Evolutionary conservation across 2,888 invertebrate species (phyloP), one percentile per base, ranked within the genome.

Genomic region (Linnaemya vulpina): DNA sequence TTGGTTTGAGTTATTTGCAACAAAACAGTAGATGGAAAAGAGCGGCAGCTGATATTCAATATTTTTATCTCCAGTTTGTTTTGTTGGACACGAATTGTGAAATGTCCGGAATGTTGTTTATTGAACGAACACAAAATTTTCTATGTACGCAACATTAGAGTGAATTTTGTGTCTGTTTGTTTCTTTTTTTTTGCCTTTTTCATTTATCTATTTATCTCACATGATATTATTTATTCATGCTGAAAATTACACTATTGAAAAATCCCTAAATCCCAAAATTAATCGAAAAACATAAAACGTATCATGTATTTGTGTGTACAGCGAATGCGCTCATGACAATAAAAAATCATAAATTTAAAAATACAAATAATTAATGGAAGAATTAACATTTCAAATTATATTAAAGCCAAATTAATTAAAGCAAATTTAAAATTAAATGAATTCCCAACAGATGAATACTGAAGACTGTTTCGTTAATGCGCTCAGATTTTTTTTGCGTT

Each of bases 221-320:
- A 71, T 71, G 40, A 51, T 79, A 63, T 74, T 84, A 78, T 85
- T 78, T 85, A 82, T 82, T 85, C 82, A 85, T 85, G 85, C 82
- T 71, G 82, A 85, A 82, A 82, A 85, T 82, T 82, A 79, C 78
- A 75, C 82, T 78, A 79, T 82, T 82, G 71, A 79, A 82, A 82
- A 85, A 85, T 82, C 85, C 82, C 85, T 75, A 85, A 85, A 82
- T 85, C 85, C 85, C 85, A 82, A 85, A 85, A 85, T 85, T 82
- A 85, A 85, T 85, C 82, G 71, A 82, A 67, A 82, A 71, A 79
- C 68, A 84, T 73, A 67, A 84, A 79, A 71, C 70, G 73, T 70
- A 63, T 62, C 43, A 13, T 20, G n/a, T 30, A 7, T 70, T 30
- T 73, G 46, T 46, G 30, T 63, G 17, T n/a, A 43, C 9, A 20